phyloP scores from a whole-genome alignment of 2,797 vertebrate genomes.

The Stomatorhinus walkeri region DNA sequence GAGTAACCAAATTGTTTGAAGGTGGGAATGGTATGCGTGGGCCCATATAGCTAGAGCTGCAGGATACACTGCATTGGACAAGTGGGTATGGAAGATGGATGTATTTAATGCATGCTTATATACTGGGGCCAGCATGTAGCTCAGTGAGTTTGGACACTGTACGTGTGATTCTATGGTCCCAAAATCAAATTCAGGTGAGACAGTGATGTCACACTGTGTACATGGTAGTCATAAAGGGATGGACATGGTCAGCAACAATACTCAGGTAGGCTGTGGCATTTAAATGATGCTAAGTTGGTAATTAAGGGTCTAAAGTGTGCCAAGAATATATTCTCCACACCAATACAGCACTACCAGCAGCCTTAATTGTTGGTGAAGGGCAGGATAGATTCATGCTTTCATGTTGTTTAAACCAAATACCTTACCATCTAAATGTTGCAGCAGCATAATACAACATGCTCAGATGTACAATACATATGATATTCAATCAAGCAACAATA shows the following conservation, averaged over 20 bases:
- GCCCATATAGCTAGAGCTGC: background rate
- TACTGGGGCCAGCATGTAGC: background rate
- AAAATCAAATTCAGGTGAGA: background rate
- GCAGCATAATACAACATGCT: background rate
- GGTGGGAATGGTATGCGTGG: background rate
- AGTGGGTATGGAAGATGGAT: background rate
- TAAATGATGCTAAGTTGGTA: background rate
- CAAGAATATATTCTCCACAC: no score
- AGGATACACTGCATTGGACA: background rate
- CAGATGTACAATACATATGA: background rate
- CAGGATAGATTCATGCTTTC: background rate
- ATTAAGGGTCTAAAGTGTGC: no score
- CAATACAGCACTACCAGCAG: background rate
- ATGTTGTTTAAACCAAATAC: background rate
- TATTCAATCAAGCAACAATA: background rate
- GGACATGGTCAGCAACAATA: background rate
- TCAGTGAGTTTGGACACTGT: background rate
- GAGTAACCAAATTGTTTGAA: background rate
- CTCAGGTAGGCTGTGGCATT: background rate
- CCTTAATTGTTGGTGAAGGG: background rate
- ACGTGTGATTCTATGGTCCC: background rate
- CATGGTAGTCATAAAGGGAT: background rate
- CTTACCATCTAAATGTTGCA: background rate
- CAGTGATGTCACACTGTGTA: background rate
- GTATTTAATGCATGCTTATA: background rate